A percentile compares a stretch with the other conserved stretches of the same genome.
Evolutionary conservation across 2,113 vertebrate species (phyloP).

Genomic region (Oryzias woworae): DNA sequence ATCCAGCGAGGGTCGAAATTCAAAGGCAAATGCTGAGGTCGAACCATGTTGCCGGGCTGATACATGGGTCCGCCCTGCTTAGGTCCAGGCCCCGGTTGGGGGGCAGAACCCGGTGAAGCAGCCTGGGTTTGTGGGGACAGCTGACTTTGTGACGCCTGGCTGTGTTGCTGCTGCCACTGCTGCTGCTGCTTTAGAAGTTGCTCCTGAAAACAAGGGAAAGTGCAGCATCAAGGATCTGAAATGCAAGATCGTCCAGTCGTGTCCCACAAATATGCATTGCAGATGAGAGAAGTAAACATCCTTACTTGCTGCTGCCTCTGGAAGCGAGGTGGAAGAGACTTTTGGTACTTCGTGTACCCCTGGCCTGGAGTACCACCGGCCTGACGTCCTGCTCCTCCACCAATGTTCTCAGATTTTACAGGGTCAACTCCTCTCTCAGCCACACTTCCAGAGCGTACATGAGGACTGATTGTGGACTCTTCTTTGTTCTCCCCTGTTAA

Average conservation of each 20-base stretch:
- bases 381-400: constrained; percentile 70
- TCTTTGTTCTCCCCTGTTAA: constrained; percentile 77
- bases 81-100: constrained; percentile 72
- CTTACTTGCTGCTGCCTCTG: constrained; percentile 91
- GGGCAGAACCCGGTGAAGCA: constrained; percentile 66
- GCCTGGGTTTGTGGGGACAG: constrained; percentile 76
- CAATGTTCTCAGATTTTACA: constrained; percentile 76
- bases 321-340: constrained; percentile 90
- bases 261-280: no score
- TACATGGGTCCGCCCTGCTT: constrained; percentile 80
- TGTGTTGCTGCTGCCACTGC: constrained; percentile 80
- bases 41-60: constrained; percentile 83
- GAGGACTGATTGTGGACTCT: constrained; percentile 59
- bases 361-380: constrained; percentile 68
- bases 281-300: no score
- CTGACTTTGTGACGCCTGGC: constrained; percentile 73
- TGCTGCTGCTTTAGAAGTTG: constrained; percentile 89
- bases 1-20: constrained; percentile 96
- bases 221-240: background rate
- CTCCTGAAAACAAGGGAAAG: constrained; percentile 73
- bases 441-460: constrained; percentile 61
- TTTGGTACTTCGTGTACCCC: constrained; percentile 91
- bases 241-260: no score
- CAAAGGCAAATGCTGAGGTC: constrained; percentile 86
- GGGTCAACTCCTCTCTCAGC: constrained; percentile 64